Base-by-base conservation (phyloP, 2,888 invertebrate genomes). In the Xanthorhoe spadicearia region DNA sequence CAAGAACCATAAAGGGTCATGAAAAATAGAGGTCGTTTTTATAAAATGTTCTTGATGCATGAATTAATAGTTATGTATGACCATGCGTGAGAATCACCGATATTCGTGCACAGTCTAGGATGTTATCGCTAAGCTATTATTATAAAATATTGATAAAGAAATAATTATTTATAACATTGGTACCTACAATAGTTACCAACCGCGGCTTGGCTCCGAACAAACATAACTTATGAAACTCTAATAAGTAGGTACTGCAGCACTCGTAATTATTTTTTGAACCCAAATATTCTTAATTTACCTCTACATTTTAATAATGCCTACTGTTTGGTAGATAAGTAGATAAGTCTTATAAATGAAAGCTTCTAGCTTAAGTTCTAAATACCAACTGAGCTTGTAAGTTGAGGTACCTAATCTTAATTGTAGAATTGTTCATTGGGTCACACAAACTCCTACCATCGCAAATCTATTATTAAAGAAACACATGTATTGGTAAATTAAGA, bases 61-160 rank as follows among this genome's bases (percentile, higher is more conserved):
- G 23, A 1, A 23, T 23, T 23, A 71, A 73, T 54, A 57, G 23
- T 66, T 43, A 61, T 66, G 66, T 65, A 66, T 53, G 56, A 18
- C 35, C 54, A 71, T 50, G 69, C 73, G 76, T 83, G 79, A 61
- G 82, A 84, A 81, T 77, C 72, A 68, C 56, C 55, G 65, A 71
- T 73, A 74, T 77, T 84, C 83, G 80, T 83, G 83, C 74, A 75
- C 69, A 62, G 73, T 72, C 72, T 76, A 77, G 75, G 77, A 77
- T 75, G 77, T 71, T 77, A 74, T 76, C 66, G 61, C 32, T 32
- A 7, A 32, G 32, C 32, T 32, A 32, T 32, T 32, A 5, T 32
- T 32, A 7, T 32, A 43, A 5, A 43, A 43, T 43, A 43, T 43
- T 43, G 38, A 43, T 43, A 13, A 38, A 43, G 38, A 43, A 4